Conservation (phyloP, 2,113 vertebrate species). For the Stomatorhinus ivindoensis region DNA sequence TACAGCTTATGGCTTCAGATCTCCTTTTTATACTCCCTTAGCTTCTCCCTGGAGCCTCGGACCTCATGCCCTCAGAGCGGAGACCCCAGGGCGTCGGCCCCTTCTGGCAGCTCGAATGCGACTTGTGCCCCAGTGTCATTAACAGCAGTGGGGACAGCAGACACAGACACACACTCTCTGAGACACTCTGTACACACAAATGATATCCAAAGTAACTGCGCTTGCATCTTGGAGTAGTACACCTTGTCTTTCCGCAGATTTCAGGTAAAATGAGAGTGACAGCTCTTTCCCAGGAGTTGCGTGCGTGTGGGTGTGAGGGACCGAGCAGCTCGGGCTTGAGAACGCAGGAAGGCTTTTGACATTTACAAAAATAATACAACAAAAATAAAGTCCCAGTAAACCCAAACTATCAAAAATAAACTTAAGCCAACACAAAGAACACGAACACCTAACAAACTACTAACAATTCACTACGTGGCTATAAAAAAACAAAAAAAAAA, state of each 20-base stretch:
- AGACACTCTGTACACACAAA: neutral
- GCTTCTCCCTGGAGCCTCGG: neutral
- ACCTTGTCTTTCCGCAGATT: neutral
- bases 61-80: neutral
- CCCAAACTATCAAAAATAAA: neutral
- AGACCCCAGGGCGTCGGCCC: neutral
- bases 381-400: neutral
- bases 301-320: neutral
- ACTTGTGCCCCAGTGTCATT: neutral
- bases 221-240: neutral
- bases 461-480: no score
- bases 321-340: no score
- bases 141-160: neutral
- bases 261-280: neutral
- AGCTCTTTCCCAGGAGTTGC: neutral
- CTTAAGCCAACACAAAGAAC: no score
- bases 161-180: neutral
- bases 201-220: neutral
- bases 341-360: neutral
- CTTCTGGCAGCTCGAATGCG: neutral
- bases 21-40: neutral
- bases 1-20: neutral
- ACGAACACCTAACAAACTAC: no score
- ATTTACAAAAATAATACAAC: neutral
- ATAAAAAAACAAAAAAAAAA: no score